Evolutionary conservation across 2,888 invertebrate species (phyloP), one percentile per base, ranked within the genome.

Genomic region (Torymus tubicola): DNA sequence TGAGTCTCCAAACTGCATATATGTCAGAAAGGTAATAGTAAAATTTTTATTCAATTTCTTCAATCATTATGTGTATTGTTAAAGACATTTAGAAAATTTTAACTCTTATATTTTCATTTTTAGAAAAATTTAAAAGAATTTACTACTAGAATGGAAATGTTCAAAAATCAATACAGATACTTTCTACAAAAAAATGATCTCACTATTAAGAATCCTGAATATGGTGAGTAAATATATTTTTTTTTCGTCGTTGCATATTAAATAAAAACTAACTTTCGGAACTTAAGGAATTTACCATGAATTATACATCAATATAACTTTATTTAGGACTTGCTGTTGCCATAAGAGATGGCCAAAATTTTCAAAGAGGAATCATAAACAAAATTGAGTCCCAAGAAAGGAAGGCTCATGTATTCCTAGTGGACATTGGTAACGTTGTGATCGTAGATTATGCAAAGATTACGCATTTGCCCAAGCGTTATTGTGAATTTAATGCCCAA

Each of bases 1-100:
- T 1, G 91, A 93, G 31, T 93, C 93, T 87, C 96, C 95, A 0
- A 92, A 93, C 84, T 91, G 93, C 80, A 94, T 96, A 87, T 96
- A 92, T 87, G 93, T 95, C 0, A 93, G 94, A 84, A 93, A 94
- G 91, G 94, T 95, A 91, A 90, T 21, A 12, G 64, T 68, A n/a
- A 14, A 58, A 64, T 31, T 4, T 31, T 31, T 53, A 10, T 67
- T n/a, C 10, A 4, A 67, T 13, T 24, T 58, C 21, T 2, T 24
- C 14, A 12, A 14, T 61, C 21, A 21, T 58, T 10, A 2, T 21
- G 21, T 21, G 5, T 31, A 73, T 73, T 14, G 13, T 31, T 2
- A 21, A 24, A 67, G 1, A 72, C n/a, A 60, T 65, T 42, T 58
- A 53, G 2, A 31, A 13, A 14, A 3, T 55, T 63, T 0, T 71